Conservation (phyloP, 1,140 invertebrate genomes). For the Macrocentrus cingulum region DNA sequence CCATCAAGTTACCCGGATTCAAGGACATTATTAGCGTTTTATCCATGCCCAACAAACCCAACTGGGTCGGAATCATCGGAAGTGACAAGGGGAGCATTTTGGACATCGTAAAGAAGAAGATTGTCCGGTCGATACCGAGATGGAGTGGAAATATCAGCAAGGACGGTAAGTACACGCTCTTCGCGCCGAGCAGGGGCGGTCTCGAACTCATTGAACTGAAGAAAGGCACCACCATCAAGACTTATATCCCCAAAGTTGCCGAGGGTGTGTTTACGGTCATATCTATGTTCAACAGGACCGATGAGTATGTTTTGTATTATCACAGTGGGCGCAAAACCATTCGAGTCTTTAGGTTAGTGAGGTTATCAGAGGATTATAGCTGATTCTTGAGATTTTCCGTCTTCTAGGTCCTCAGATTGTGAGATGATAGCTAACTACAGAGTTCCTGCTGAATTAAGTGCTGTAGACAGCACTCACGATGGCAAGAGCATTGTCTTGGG, state of each 20-base stretch:
- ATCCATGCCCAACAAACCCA: slow-evolving; percentile 78
- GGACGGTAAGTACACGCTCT: slow-evolving; percentile 90
- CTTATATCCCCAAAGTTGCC: slow-evolving; percentile 88
- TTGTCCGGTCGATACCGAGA: slow-evolving; percentile 74
- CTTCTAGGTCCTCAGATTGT: slow-evolving; percentile 75
- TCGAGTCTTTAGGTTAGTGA: slow-evolving; percentile 77
- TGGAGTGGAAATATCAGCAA: slow-evolving; percentile 82
- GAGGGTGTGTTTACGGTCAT: slow-evolving; percentile 97
- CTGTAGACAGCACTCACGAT: slow-evolving; percentile 79
- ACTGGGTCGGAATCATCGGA: slow-evolving; percentile 85
- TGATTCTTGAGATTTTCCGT: not conserved
- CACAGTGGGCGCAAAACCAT: slow-evolving; percentile 92
- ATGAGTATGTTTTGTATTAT: slow-evolving; percentile 96
- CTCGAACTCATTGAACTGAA: slow-evolving; percentile 87
- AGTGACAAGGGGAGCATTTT: slow-evolving; percentile 86
- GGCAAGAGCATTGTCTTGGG: slow-evolving; percentile 83
- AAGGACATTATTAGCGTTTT: slow-evolving; percentile 72
- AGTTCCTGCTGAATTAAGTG: slow-evolving; percentile 87
- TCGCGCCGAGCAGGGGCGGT: slow-evolving; percentile 89
- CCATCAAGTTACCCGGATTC: slow-evolving; percentile 66
- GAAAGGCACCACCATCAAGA: slow-evolving; percentile 78
- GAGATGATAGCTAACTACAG: slow-evolving; percentile 90
- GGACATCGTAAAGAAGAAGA: slow-evolving; percentile 79
- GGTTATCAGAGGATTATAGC: not conserved
- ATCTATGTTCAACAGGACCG: slow-evolving; percentile 90